Evolutionary conservation across 2,113 vertebrate species (phyloP).

Genomic region (Callithrix jacchus): DNA sequence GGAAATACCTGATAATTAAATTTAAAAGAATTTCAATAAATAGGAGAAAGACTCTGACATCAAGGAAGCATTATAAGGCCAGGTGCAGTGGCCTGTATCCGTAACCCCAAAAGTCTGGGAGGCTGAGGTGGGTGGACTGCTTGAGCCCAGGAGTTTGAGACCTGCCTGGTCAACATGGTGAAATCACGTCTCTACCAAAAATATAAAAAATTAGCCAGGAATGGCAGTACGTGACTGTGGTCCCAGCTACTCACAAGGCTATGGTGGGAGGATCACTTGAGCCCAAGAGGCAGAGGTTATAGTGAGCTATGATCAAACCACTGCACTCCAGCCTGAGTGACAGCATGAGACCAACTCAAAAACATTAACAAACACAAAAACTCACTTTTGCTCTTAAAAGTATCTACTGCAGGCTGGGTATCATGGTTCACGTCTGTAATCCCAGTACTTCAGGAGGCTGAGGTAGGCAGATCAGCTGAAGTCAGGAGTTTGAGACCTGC

Average conservation of each 20-base stretch:
- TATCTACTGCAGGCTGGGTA: neutral
- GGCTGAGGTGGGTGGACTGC: neutral
- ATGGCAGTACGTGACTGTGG: neutral
- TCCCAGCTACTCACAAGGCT: no score
- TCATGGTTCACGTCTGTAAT: no score
- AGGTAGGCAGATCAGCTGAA: no score
- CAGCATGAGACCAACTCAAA: no score
- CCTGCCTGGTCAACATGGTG: neutral
- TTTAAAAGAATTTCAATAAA: neutral
- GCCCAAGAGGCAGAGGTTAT: no score
- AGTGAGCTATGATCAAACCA: no score
- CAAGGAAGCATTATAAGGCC: neutral
- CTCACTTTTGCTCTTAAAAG: neutral
- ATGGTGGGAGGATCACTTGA: no score
- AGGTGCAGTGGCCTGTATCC: neutral
- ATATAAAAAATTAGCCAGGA: neutral
- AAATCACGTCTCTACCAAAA: neutral
- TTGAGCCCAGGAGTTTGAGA: neutral
- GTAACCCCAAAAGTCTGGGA: neutral
- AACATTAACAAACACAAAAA: neutral
- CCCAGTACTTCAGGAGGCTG: no score
- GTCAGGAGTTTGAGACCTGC: no score
- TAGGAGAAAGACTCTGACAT: neutral
- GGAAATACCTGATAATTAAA: neutral
- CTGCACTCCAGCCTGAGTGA: no score